A percentile compares a stretch with the other conserved stretches of the same genome.
Conservation (phyloP, 2,888 invertebrate species). For the Caenorhabditis sp. region DNA sequence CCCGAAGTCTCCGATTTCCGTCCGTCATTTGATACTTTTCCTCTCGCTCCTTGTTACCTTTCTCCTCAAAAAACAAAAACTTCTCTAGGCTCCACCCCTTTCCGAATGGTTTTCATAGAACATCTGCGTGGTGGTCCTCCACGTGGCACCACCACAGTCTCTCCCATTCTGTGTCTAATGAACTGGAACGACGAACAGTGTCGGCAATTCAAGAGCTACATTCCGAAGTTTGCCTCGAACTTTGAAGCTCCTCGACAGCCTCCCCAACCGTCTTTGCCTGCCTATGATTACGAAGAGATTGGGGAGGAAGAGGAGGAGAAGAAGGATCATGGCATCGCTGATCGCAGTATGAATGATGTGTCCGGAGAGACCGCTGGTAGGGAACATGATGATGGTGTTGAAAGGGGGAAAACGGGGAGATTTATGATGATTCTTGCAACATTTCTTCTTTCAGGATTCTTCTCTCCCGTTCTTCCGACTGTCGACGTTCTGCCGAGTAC, state of each 20-base stretch:
- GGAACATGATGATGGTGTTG: conserved; percentile 29
- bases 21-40: conserved; percentile 37
- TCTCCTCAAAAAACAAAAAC: conserved; percentile 18
- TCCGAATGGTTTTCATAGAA: conserved; percentile 40
- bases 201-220: conserved; percentile 76
- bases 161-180: conserved; percentile 80
- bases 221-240: conserved; percentile 77
- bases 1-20: conserved; percentile 35
- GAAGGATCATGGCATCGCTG: conserved; percentile 49
- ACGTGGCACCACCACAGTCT: conserved; percentile 71
- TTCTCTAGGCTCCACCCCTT: conserved; percentile 13
- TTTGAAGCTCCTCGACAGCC: conserved; percentile 47
- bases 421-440: conserved; percentile 5
- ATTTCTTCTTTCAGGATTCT: conserved; percentile 76
- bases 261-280: conserved; percentile 8
- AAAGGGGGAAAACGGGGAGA: conserved; percentile 23
- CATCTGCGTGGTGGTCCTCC: conserved; percentile 41
- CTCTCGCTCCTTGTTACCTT: conserved; percentile 9
- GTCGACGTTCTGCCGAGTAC: conserved; percentile 32
- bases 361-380: conserved; percentile 44
- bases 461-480: conserved; percentile 79
- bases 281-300: conserved; percentile 30
- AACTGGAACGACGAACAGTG: conserved; percentile 81
- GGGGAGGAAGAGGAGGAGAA: conserved; percentile 35
- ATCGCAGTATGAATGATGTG: conserved; percentile 48